Evolutionary conservation across 2,888 invertebrate genomes (phyloP), one percentile per base, ranked within the genome.

Genomic region (Sceliomorpha sp.): DNA sequence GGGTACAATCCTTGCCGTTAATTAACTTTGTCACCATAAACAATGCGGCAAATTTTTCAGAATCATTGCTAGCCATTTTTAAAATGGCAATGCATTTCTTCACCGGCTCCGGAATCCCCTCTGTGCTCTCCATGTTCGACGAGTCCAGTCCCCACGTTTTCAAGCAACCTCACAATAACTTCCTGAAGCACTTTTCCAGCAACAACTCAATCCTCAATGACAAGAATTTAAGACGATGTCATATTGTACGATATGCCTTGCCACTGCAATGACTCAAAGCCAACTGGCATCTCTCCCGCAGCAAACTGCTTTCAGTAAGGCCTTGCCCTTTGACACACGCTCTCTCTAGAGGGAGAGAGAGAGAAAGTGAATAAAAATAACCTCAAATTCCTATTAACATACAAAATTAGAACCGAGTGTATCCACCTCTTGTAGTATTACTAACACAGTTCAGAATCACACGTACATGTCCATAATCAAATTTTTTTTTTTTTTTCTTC

Each of bases 1-100:
- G 90, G 6, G 93, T 89, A 84, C 96, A 95, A 80, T 96, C 95
- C 83, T 94, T 94, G 72, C 93, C 93, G 88, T 95, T 95, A 29
- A 97, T 94, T 50, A 96, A 89, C 88, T 97, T 97, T 1, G 97
- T 96, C 48, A 97, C 96, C 94, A 97, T 94, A 87, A 97, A 96
- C 44, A 97, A 91, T 0, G 94, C 96, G 31, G 97, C 96, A 87
- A 97, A 96, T 87, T 96, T 96, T 88, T 97, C 96, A 0, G 96
- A 96, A 88, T 97, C 97, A 85, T 92, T 94, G 80, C 92, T 92
- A 7, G 96, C 94, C 81, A 92, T 91, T 87, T 94, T 94, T 75
- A 97, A 88, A 80, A 96, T 93, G 68, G 92, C 92, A 76, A 94
- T 92, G 89, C 96, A 96, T 91, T 96, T 95, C 88, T 94, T 93